Conservation (phyloP, 2,888 invertebrate genomes). For the Synergus laeviventris region DNA sequence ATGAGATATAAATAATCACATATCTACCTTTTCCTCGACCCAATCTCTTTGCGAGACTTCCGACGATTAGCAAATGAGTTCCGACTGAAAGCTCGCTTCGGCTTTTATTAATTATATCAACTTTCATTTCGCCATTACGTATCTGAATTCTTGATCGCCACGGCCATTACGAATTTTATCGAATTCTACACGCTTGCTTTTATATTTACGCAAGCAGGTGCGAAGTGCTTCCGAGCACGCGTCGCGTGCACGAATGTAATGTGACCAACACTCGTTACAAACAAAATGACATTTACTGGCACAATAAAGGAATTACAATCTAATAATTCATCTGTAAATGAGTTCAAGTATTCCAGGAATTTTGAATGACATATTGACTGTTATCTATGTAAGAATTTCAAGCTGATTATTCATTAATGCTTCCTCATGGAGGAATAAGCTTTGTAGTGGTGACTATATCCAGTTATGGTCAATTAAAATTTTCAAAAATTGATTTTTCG, state of each 20-base stretch:
- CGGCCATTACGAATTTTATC: conserved; percentile 41
- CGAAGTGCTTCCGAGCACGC: conserved; percentile 56
- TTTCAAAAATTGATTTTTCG: too few relatives aligned
- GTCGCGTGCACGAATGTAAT: conserved; percentile 37
- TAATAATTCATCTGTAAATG: too few relatives aligned
- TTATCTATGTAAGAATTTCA: too few relatives aligned
- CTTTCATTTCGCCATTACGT: conserved; percentile 38
- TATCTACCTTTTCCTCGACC: background rate
- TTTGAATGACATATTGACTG: too few relatives aligned
- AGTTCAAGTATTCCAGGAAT: too few relatives aligned
- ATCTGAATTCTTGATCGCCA: conserved; percentile 23
- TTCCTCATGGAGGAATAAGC: too few relatives aligned
- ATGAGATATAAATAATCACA: background rate
- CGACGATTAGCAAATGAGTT: conserved; percentile 22
- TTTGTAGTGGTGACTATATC: too few relatives aligned
- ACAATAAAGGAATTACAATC: background rate
- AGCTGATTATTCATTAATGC: too few relatives aligned
- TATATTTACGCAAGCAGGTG: conserved; percentile 58
- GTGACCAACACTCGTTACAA: conserved; percentile 7
- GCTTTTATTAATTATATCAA: conserved; percentile 43
- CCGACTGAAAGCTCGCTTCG: conserved; percentile 41
- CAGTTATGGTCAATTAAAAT: too few relatives aligned
- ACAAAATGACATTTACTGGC: background rate
- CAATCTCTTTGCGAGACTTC: background rate
- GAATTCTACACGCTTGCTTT: conserved; percentile 44